phyloP scores from a whole-genome alignment of 2,113 vertebrate species.

The Eptesicus fuscus region DNA sequence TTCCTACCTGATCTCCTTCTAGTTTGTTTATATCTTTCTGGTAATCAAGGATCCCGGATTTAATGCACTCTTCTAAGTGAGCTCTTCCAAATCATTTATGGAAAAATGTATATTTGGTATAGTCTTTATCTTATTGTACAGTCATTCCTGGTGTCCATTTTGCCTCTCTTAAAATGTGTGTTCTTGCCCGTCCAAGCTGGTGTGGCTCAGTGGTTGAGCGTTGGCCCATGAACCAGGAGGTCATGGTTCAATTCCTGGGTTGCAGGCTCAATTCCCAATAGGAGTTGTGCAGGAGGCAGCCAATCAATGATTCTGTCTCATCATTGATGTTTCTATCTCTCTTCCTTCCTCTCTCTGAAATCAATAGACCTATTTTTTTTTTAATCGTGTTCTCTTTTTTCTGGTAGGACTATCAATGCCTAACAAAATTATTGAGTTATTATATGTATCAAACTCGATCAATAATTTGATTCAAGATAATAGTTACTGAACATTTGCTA shows the following conservation, averaged over 20 bases:
- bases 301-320: too few species aligned
- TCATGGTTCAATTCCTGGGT: too few species aligned
- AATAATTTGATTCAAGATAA: conserved; percentile 8
- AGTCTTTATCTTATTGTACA: not conserved
- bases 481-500: not conserved
- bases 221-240: too few species aligned
- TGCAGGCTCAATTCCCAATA: too few species aligned
- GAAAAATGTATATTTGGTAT: not conserved
- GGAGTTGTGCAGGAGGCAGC: too few species aligned
- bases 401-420: not conserved
- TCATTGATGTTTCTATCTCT: too few species aligned
- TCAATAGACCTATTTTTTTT: too few species aligned
- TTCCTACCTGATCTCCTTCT: conserved; percentile 2
- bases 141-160: not conserved
- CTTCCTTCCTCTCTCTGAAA: too few species aligned
- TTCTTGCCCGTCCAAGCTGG: not conserved
- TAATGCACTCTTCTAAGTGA: not conserved
- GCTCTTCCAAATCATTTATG: not conserved
- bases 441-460: conserved; percentile 19
- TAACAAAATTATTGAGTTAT: not conserved
- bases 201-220: too few species aligned
- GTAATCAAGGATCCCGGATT: not conserved
- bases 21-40: conserved; percentile 38
- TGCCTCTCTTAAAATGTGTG: not conserved
- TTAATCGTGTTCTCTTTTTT: not conserved